Conservation (phyloP, 2,797 vertebrate species). For the Myripristis murdjan region DNA sequence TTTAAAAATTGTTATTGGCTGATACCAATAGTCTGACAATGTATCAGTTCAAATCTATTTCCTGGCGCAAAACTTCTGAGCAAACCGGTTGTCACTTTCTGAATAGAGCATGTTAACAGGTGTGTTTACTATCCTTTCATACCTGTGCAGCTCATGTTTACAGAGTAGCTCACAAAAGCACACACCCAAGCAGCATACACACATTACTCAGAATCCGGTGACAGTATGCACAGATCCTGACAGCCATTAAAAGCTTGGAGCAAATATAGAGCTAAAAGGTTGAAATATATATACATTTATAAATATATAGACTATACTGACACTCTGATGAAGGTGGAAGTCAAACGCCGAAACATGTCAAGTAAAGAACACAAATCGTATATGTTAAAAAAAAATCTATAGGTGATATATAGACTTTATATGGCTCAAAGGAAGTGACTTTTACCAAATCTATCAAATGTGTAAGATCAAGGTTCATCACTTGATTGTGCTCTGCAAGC, state of each 20-base stretch:
- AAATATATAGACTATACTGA: too few relatives aligned
- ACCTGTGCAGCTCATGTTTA: background rate
- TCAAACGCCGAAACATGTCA: too few relatives aligned
- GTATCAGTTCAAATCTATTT: background rate
- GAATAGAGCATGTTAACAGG: background rate
- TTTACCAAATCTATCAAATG: constrained; percentile 6
- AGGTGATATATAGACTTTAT: too few relatives aligned
- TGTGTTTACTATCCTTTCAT: background rate
- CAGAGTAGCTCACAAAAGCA: background rate
- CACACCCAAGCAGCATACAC: background rate
- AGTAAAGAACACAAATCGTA: too few relatives aligned
- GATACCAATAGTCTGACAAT: too few relatives aligned
- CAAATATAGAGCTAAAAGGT: too few relatives aligned
- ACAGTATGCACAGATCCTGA: too few relatives aligned
- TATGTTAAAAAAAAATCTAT: too few relatives aligned
- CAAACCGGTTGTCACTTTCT: background rate
- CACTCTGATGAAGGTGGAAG: too few relatives aligned
- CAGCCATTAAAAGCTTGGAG: too few relatives aligned
- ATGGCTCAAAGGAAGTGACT: background rate
- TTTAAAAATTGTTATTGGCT: too few relatives aligned
- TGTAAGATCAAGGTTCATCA: background rate
- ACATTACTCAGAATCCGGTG: background rate
- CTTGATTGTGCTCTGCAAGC: background rate
- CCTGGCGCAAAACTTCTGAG: background rate
- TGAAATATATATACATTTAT: too few relatives aligned